These are phyloP conservation scores for Parazoanthus darwini DNA, from an alignment of 92 coral and sea anemone genomes.

Conservation along the genomic window DNA sequence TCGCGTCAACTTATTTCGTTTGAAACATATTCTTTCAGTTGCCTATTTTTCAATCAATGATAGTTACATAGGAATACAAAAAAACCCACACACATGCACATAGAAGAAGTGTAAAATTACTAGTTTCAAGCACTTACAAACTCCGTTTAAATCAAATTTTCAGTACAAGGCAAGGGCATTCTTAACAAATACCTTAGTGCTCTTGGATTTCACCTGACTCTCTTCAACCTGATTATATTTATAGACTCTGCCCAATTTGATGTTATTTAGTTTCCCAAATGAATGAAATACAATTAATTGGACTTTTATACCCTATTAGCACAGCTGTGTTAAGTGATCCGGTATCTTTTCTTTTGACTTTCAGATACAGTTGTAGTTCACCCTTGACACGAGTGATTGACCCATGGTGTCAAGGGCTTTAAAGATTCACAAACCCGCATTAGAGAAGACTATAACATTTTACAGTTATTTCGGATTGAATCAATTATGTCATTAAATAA, in stretches of 20 bases:
- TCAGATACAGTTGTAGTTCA: background rate
- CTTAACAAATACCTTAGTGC: too few relatives aligned
- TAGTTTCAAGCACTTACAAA: too few relatives aligned
- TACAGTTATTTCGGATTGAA: background rate
- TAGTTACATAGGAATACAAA: too few relatives aligned
- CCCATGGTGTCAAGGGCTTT: background rate
- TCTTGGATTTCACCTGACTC: too few relatives aligned
- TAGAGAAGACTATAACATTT: background rate
- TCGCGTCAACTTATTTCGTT: too few relatives aligned
- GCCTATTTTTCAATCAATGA: too few relatives aligned
- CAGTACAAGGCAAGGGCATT: too few relatives aligned
- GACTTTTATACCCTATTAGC: background rate
- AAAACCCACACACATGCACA: too few relatives aligned
- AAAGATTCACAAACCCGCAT: background rate
- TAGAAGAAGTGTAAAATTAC: too few relatives aligned
- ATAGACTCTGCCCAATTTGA: background rate
- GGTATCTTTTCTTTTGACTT: background rate
- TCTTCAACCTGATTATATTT: background rate
- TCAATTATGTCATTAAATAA: background rate
- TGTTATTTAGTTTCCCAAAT: background rate
- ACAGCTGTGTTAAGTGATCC: background rate
- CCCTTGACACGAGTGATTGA: background rate
- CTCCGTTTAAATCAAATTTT: too few relatives aligned
- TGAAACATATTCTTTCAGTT: too few relatives aligned
- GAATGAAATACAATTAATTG: background rate